Evolutionary conservation across 2,888 invertebrate species (phyloP).

Genomic region (Galerucella pusilla): DNA sequence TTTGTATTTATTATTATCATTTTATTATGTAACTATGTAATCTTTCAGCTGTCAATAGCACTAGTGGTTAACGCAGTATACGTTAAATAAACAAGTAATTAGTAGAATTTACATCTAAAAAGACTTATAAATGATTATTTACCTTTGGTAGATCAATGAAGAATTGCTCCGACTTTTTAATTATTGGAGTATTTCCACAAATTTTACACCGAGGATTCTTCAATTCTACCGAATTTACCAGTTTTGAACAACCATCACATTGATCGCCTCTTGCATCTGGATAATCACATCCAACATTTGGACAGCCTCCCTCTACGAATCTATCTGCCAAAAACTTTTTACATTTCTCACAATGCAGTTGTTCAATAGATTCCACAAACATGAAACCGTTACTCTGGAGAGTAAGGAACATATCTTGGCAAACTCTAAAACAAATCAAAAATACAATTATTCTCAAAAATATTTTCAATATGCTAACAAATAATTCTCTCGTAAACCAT

Average conservation of each 20-base stretch:
- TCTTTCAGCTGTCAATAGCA: no score
- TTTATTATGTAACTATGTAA: no score
- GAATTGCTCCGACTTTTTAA: conserved; percentile 87
- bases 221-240: conserved; percentile 93
- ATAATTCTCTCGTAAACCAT: no score
- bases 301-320: conserved; percentile 97
- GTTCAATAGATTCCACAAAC: conserved; percentile 86
- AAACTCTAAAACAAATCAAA: conserved; percentile 72
- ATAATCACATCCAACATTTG: conserved; percentile 85
- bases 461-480: neutral
- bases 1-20: no score
- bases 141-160: conserved; percentile 94
- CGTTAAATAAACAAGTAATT: no score
- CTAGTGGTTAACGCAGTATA: no score
- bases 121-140: conserved; percentile 21
- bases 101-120: no score
- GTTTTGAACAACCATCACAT: conserved; percentile 96
- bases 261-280: conserved; percentile 98
- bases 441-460: conserved; percentile 6
- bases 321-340: conserved; percentile 84
- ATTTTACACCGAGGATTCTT: conserved; percentile 88
- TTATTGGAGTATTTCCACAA: conserved; percentile 78
- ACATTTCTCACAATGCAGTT: conserved; percentile 90
- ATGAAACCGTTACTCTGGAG: conserved; percentile 87
- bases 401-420: conserved; percentile 89